Base-by-base conservation (phyloP, 2,888 invertebrate species). In the Drosophila colorata region DNA sequence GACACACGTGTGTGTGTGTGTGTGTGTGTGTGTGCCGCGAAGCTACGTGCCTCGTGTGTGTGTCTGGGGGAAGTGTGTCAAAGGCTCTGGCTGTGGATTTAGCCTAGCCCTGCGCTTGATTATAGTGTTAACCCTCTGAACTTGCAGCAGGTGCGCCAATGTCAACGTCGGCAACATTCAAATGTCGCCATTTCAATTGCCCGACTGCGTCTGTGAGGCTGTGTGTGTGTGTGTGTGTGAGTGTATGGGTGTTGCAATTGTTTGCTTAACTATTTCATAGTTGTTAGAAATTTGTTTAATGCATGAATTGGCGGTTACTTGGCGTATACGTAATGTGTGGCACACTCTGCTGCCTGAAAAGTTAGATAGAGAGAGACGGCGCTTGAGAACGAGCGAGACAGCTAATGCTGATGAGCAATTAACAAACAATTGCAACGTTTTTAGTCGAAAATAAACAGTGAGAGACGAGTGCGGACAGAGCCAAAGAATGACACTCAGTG, bases 51-150 rank as follows among this genome's bases (percentile, higher is more conserved):
- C 51, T 48, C 38, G 16, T 53, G 57, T 61, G 67, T 16, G 35
- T 40, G 47, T 18, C 44, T 48, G 13, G 28, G 23, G 9, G 28
- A 40, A 51, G 73, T 55, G 38, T 63, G 72, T 73, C 69, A 69
- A 60, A 68, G 76, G 66, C 55, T 61, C 43, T 63, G 44, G 25
- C 73, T 73, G 51, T 59, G 66, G 56, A 55, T 55, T 61, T 67
- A 41, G 46, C 52, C 44, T 55, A 46, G 53, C 66, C 64, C 71
- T 55, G 63, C 58, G 81, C 79, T 77, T 88, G 89, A 88, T 85
- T 85, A 87, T 88, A 79, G 87, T 76, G 85, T 81, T 84, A 87
- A 81, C 84, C 87, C 75, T 65, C 46, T 78, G 84, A 87, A 87
- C 82, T 77, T 74, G 87, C 68, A 53, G 80, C 80, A 86, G 88